Evolutionary conservation across 2,797 vertebrate genomes (phyloP), one percentile per base, ranked within the genome.

Genomic region (Australoheros facetus): DNA sequence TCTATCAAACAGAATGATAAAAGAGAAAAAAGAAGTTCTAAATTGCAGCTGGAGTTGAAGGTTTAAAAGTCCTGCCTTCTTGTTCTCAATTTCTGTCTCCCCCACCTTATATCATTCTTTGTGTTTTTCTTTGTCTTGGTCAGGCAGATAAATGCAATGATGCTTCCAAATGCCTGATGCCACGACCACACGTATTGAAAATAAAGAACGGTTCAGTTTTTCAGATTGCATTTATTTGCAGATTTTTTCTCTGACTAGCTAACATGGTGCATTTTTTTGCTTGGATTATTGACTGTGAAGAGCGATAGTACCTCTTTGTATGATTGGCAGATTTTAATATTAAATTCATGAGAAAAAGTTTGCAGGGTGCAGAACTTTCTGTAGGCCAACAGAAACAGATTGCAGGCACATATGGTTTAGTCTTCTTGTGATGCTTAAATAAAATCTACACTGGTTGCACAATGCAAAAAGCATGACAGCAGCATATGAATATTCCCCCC

Each of bases 391-490:
- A 51, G 17, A 69, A n/a, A 51, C 89, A 89, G 83, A 85, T 79
- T 89, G 85, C 73, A 69, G 77, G 3, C 77, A 7, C 88, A 91
- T 89, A 89, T 90, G 85, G 70, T 87, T 85, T 42, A 71, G 57
- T 73, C 14, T 56, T 73, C 14, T 75, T 70, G 4, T 64, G 81
- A 82, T 1, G 59, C 56, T 81, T 71, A 78, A 73, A 75, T 75
- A 42, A 77, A 85, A 54, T 77, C 48, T 70, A 69, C 64, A 13
- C 45, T 5, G 42, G 42, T 45, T 77, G 71, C 79, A 72, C 73
- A 53, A 54, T 23, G 39, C n/a, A 19, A 13, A 51, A 71, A 64
- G 70, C 54, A 2, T 81, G 85, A 83, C 73, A 14, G 45, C 70
- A 71, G 37, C 81, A 64, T 71, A 80, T 42, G 59, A 75, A 30